These are phyloP conservation scores for Himalopsyche anomala DNA, from an alignment of 2,888 invertebrate genomes.

Conservation along the genomic window DNA sequence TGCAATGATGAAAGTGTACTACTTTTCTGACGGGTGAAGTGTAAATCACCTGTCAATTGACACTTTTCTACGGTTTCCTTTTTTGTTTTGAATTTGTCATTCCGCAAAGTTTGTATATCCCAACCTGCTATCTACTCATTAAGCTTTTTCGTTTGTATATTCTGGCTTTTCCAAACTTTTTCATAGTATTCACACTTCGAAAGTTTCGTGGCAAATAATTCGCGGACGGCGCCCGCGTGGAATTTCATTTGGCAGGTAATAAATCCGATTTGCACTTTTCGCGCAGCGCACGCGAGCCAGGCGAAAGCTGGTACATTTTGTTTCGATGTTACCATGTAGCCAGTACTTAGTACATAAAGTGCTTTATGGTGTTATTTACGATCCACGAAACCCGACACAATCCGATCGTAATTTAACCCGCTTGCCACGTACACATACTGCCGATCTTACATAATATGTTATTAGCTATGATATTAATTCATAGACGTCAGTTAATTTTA, in stretches of 20 bases:
- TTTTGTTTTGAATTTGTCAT: no score
- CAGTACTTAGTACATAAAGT: background rate
- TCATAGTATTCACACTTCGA: background rate
- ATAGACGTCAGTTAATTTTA: background rate
- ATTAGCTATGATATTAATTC: background rate
- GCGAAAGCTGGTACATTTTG: background rate
- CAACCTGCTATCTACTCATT: background rate
- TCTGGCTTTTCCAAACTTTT: background rate
- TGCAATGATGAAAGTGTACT: no score
- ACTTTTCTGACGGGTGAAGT: no score
- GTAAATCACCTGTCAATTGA: no score
- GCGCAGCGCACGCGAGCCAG: background rate
- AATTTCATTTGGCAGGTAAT: background rate
- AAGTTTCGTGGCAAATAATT: conserved; percentile 14
- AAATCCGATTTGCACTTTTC: conserved; percentile 24
- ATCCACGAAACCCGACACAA: background rate
- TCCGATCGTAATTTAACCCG: background rate
- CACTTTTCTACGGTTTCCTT: no score
- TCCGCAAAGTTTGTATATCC: no score
- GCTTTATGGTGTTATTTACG: background rate
- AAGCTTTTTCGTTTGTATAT: background rate
- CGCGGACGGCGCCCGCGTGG: background rate
- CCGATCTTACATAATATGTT: background rate
- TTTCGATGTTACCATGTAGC: background rate
- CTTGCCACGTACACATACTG: background rate